A percentile compares a stretch with the other conserved stretches of the same genome.
Evolutionary conservation across 1,140 invertebrate genomes (phyloP).

Genomic region (Leptonema lineaticorne): DNA sequence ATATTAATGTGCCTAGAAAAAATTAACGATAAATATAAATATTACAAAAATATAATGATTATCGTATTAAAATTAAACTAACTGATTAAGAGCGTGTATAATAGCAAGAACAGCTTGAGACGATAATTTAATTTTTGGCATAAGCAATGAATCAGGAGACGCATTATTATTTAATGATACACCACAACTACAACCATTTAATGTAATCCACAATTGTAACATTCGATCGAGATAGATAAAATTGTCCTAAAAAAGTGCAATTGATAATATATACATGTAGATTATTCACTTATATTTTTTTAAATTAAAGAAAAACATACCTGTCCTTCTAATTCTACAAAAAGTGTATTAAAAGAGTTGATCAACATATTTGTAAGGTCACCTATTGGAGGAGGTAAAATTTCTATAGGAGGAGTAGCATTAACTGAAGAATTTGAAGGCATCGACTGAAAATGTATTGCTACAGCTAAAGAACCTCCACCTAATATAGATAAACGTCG

Average conservation of each 20-base stretch:
- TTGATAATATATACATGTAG: neutral
- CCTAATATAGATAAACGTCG: constrained; percentile 61
- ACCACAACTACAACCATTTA: constrained; percentile 63
- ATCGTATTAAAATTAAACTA: constrained; percentile 30
- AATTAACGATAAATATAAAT: constrained; percentile 13
- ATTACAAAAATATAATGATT: constrained; percentile 1
- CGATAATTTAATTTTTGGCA: constrained; percentile 71
- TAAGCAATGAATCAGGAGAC: constrained; percentile 62
- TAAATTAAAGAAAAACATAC: constrained; percentile 15
- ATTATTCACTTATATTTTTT: neutral
- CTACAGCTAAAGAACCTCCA: constrained; percentile 45
- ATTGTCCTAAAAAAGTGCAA: constrained; percentile 51
- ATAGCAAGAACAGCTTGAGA: constrained; percentile 69
- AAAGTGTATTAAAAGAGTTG: constrained; percentile 69
- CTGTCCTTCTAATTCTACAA: constrained; percentile 59
- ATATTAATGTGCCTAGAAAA: constrained; percentile 50
- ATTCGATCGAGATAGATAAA: constrained; percentile 75
- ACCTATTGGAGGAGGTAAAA: neutral
- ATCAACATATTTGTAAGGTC: constrained; percentile 60
- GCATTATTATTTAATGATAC: constrained; percentile 47
- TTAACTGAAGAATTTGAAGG: constrained; percentile 35
- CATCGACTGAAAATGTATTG: constrained; percentile 32
- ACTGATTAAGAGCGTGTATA: constrained; percentile 61
- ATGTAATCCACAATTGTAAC: constrained; percentile 79
- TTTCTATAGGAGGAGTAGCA: constrained; percentile 39